phyloP scores from a whole-genome alignment of 2,888 invertebrate genomes.

The Sarcophaga carnaria region DNA sequence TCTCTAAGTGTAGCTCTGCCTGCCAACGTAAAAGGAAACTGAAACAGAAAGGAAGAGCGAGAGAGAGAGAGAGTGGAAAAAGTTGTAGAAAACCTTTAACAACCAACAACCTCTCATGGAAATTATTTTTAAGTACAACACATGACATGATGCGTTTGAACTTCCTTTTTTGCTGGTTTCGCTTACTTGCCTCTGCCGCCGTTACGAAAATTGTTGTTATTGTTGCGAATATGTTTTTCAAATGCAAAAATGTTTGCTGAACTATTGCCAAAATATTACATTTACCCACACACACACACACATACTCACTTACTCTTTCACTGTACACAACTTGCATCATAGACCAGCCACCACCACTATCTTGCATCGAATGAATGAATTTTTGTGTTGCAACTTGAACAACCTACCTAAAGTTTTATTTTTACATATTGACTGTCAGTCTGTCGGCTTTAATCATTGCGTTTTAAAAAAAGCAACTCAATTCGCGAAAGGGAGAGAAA shows the following conservation, averaged over 20 bases:
- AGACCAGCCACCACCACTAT: no score
- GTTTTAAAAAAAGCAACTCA: no score
- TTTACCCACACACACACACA: constrained; percentile 10
- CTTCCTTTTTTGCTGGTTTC: constrained; percentile 33
- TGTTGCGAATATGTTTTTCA: background rate
- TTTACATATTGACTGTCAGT: no score
- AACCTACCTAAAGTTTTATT: no score
- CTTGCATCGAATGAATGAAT: no score
- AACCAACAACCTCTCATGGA: constrained; percentile 40
- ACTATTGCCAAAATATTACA: constrained; percentile 51
- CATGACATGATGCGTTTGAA: constrained; percentile 59
- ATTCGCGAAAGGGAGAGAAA: no score
- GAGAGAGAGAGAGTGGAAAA: background rate
- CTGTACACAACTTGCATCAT: background rate
- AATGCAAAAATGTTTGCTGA: constrained; percentile 58
- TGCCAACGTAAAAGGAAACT: constrained; percentile 35
- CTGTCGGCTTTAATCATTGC: no score
- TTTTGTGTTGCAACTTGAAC: no score
- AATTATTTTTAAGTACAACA: constrained; percentile 58
- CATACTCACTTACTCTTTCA: background rate
- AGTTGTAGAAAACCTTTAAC: constrained; percentile 34
- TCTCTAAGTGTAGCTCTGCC: constrained; percentile 6
- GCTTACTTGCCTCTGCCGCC: background rate
- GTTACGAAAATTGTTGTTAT: no score
- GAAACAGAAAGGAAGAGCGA: background rate